These are phyloP conservation scores for Numenius phaeopus DNA, from an alignment of 2,797 vertebrate species.

Conservation along the genomic window DNA sequence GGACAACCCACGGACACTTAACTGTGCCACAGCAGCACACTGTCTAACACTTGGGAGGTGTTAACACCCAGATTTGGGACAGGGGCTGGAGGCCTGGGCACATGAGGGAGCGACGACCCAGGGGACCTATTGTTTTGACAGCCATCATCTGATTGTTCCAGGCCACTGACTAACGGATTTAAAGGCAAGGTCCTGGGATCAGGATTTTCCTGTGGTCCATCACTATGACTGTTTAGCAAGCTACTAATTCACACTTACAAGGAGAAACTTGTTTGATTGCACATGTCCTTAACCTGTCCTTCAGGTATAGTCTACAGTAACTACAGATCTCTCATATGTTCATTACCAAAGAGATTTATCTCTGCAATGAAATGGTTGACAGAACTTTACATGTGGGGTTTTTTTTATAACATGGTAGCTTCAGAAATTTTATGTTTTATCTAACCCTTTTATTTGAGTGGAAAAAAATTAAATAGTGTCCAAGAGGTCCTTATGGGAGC, in stretches of 20 bases:
- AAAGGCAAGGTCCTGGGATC: neutral
- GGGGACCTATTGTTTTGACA: neutral
- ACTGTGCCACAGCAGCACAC: neutral
- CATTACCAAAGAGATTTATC: neutral
- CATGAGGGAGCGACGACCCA: rapidly evolving
- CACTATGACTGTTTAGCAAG: neutral
- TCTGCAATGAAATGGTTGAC: neutral
- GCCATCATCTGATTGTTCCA: neutral
- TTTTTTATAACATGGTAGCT: neutral
- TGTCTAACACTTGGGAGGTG: neutral
- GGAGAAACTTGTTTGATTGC: neutral
- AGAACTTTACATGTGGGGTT: rapidly evolving
- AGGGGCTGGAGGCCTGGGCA: neutral
- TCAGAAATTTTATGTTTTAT: neutral
- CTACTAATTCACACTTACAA: neutral
- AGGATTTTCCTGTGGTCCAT: neutral
- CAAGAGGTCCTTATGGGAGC: neutral
- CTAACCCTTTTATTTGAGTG: neutral
- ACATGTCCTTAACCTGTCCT: neutral
- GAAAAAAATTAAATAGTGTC: neutral
- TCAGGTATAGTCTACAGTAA: neutral
- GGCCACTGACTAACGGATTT: neutral
- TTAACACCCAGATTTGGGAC: neutral
- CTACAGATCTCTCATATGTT: neutral
- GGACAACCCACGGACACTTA: neutral